These are phyloP conservation scores for Lepidotrigona ventralis DNA, from an alignment of 1,140 invertebrate genomes.

Conservation along the genomic window DNA sequence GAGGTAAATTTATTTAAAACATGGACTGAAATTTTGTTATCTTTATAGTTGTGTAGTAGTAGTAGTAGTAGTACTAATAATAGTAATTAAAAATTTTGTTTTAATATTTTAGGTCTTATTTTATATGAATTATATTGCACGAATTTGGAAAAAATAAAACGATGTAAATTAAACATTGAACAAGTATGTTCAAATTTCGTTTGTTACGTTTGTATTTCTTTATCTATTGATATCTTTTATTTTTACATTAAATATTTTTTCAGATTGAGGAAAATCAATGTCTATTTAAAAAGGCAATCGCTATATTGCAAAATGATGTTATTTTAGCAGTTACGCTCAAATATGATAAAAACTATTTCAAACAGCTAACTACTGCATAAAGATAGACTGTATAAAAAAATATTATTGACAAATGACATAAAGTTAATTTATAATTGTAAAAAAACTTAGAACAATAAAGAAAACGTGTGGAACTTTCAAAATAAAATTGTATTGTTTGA, in stretches of 20 bases:
- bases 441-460: not conserved
- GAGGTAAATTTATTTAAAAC: slow-evolving; percentile 61
- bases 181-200: slow-evolving; percentile 13
- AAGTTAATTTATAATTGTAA: not conserved
- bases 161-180: slow-evolving; percentile 30
- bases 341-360: slow-evolving; percentile 29
- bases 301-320: slow-evolving; percentile 70
- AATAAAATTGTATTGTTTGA: not conserved
- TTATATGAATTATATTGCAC: slow-evolving; percentile 72
- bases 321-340: slow-evolving; percentile 51
- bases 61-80: not conserved
- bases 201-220: slow-evolving; percentile 23
- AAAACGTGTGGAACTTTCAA: not conserved
- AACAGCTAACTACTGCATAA: not conserved
- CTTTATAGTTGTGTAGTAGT: not conserved
- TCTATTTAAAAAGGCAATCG: slow-evolving; percentile 60
- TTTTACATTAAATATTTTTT: slow-evolving; percentile 46
- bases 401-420: not conserved
- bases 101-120: slow-evolving; percentile 67
- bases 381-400: not conserved
- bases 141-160: slow-evolving; percentile 62
- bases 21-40: not conserved
- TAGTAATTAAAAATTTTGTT: slow-evolving; percentile 16
- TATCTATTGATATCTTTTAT: slow-evolving; percentile 18
- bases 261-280: slow-evolving; percentile 50